Base-by-base conservation (phyloP, 2,797 vertebrate species). In the Telmatherina bonti region DNA sequence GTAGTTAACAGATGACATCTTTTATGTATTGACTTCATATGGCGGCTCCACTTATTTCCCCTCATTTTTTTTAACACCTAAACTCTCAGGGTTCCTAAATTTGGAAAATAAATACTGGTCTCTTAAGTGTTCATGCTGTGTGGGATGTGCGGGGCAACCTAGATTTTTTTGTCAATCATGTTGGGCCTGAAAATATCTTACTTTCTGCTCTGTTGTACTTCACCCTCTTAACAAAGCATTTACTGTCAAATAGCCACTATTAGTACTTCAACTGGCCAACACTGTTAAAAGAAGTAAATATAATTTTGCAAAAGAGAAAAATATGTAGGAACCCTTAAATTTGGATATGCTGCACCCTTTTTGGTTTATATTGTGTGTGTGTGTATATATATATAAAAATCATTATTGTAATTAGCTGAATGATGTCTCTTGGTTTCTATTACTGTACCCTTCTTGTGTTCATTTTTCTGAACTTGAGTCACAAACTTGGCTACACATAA, bases 51-150 rank as follows among this genome's bases (percentile, higher is more conserved):
- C 66, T 30, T 7, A 18, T 54, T 6, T 52, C 3, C 15, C 4
- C 26, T 11, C 33, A 35, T 51, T 53, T 29, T 53, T 87, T 86
- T 87, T 88, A 79, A 79, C 79, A 78, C 67, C 67, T 76, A 81
- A 87, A 76, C 18, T 87, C 88, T 91, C 85, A 88, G 88, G 90
- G 89, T 91, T 92, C 89, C 87, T 89, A 85, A 85, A 74, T 80
- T 63, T 73, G 67, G 58, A 72, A 84, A 82, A 74, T 62, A 13
- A 70, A 54, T 62, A 51, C 41, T 6, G 61, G 54, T 62, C 49
- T 67, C 38, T n/a, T 1, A 27, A 54, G 54, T 64, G 70, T 81
- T 76, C 22, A 54, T 22, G 67, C 33, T 55, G 41, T 41, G 62
- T 24, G 62, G 20, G 57, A 58, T 57, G n/a, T 35, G 15, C 35